Base-by-base conservation (phyloP, 2,888 invertebrate species). In the Anoplius nigerrimus region DNA sequence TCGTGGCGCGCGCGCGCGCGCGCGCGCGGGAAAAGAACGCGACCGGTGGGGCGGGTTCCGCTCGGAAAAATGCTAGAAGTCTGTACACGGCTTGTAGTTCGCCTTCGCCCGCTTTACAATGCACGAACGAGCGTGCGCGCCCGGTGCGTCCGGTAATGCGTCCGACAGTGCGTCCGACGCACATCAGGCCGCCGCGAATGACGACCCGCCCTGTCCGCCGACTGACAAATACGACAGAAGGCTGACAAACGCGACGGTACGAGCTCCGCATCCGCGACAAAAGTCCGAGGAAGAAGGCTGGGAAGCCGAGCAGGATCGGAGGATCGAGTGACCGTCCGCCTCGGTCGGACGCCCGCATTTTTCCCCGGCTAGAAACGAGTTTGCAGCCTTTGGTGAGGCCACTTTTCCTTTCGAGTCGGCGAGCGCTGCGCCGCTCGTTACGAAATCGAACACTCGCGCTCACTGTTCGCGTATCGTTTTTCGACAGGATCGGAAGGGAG, bases 321-420 rank as follows among this genome's bases (percentile, higher is more conserved):
- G 61, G 70, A 66, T 13, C 51, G 16, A 64, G 48, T 24, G 24
- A 61, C 21, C 43, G 20, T 46, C 60, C 21, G 42, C 34, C n/a
- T n/a, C n/a, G 51, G 57, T 53, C n/a, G 52, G 24, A 22, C 61
- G 24, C 48, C 51, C 21, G 61, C 52, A 62, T 70, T 76, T 71
- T 76, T 68, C 21, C n/a, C n/a, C 42, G 18, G n/a, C 20, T n/a
- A 20, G 22, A 60, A 77, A 75, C 71, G 55, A 27, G 69, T 78
- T 53, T 43, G 62, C 51, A 54, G 64, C 52, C 51, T 70, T 72
- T 61, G 22, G 27, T 56, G 53, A 62, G 48, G 56, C 20, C 34
- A 74, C 65, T 61, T 77, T 63, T 69, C 65, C 61, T 64, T 70
- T 66, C 51, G 45, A 43, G 18, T 11, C 0, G 54, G 15, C 11